Evolutionary conservation across 1,140 invertebrate species (phyloP).

Genomic region (Samia ricini): DNA sequence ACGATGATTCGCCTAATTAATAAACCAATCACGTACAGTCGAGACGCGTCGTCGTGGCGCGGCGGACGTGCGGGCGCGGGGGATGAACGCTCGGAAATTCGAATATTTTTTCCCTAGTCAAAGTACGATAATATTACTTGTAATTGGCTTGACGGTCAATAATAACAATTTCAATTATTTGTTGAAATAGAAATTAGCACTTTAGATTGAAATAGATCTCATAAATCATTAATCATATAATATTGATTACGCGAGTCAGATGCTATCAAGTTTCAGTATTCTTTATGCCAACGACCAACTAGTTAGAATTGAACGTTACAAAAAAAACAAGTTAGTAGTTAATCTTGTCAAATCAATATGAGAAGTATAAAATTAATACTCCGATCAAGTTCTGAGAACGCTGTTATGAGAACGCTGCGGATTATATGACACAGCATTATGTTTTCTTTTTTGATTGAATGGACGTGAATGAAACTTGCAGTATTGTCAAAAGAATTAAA

Average conservation of each 20-base stretch:
- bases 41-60: conserved; percentile 73
- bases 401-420: conserved; percentile 31
- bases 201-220: conserved; percentile 28
- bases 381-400: conserved; percentile 39
- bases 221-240: conserved; percentile 35
- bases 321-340: conserved; percentile 29
- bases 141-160: conserved; percentile 68
- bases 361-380: conserved; percentile 41
- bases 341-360: conserved; percentile 40
- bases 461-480: conserved; percentile 39
- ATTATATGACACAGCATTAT: conserved; percentile 48
- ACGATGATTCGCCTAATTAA: conserved; percentile 77
- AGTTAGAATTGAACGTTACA: conserved; percentile 27
- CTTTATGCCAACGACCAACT: conserved; percentile 17
- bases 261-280: conserved; percentile 26
- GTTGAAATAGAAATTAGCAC: conserved; percentile 28
- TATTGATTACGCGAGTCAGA: conserved; percentile 33
- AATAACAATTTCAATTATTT: conserved; percentile 44
- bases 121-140: conserved; percentile 69
- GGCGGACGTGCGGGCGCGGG: conserved; percentile 73
- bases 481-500: conserved; percentile 38
- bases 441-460: conserved; percentile 44
- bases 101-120: conserved; percentile 73
- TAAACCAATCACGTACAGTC: conserved; percentile 77
- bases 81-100: conserved; percentile 75